These are phyloP conservation scores for Callyntrura sp. DNA, from an alignment of 2,888 invertebrate genomes.

Conservation along the genomic window DNA sequence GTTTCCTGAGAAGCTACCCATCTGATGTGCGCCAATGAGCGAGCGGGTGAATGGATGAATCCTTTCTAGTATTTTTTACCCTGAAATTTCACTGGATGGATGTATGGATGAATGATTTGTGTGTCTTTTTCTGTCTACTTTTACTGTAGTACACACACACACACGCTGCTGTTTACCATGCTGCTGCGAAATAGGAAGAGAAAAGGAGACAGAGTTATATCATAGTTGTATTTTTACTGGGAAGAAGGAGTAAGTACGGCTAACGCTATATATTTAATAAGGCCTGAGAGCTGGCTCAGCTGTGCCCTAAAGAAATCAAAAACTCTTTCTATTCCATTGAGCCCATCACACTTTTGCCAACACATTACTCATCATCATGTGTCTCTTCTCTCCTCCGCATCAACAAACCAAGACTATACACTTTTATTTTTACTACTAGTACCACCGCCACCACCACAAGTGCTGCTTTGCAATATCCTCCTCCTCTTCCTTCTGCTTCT, in stretches of 20 bases:
- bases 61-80: slow-evolving; percentile 36
- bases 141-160: slow-evolving; percentile 2
- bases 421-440: slow-evolving; percentile 23
- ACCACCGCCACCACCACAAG: not conserved
- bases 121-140: slow-evolving; percentile 57
- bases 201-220: not conserved
- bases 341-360: slow-evolving; percentile 82
- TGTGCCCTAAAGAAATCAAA: slow-evolving; percentile 84
- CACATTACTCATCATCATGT: slow-evolving; percentile 83
- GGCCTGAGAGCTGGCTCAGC: slow-evolving; percentile 83
- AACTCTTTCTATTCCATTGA: slow-evolving; percentile 83
- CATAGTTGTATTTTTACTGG: slow-evolving; percentile 46
- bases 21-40: slow-evolving; percentile 54
- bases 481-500: slow-evolving; percentile 33
- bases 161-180: not conserved
- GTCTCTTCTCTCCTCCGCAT: slow-evolving; percentile 39
- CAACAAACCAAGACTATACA: slow-evolving; percentile 16
- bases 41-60: slow-evolving; percentile 54
- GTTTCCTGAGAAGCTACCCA: slow-evolving; percentile 60
- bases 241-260: not conserved
- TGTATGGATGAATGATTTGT: slow-evolving; percentile 68
- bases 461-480: slow-evolving; percentile 17
- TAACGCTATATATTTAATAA: slow-evolving; percentile 74
- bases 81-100: slow-evolving; percentile 40
- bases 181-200: not conserved